Conservation (phyloP, 2,888 invertebrate genomes). For the Drosophila anomalata region DNA sequence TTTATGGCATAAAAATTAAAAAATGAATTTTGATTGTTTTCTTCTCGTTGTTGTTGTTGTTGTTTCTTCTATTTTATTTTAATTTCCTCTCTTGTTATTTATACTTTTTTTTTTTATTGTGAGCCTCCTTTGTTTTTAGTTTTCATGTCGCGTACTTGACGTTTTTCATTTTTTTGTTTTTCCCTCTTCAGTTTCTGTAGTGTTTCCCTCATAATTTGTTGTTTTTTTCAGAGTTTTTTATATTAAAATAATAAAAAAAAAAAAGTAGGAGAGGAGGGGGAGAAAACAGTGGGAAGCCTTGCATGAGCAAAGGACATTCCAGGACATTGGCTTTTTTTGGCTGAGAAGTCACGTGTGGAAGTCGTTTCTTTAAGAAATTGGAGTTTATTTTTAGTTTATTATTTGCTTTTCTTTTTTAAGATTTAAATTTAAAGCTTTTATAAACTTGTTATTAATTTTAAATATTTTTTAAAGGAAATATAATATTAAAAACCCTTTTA, state of each 20-base stretch:
- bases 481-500: too few species aligned
- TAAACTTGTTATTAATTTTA: too few species aligned
- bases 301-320: slow-evolving; percentile 72
- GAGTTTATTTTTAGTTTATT: background rate
- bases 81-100: slow-evolving; percentile 49
- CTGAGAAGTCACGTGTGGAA: slow-evolving; percentile 7
- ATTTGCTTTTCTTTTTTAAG: background rate
- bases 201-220: slow-evolving; percentile 40
- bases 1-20: slow-evolving; percentile 80
- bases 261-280: slow-evolving; percentile 7
- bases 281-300: slow-evolving; percentile 57
- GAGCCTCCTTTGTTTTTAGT: slow-evolving; percentile 43
- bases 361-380: slow-evolving; percentile 2
- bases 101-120: slow-evolving; percentile 55
- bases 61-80: slow-evolving; percentile 46
- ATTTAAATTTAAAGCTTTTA: too few species aligned
- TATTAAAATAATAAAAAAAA: slow-evolving; percentile 1
- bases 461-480: too few species aligned
- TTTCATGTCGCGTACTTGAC: slow-evolving; percentile 64
- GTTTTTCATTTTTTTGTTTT: slow-evolving; percentile 34
- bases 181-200: too few species aligned
- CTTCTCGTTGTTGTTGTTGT: slow-evolving; percentile 38
- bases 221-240: slow-evolving; percentile 42
- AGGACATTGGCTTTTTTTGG: slow-evolving; percentile 10
- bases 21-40: slow-evolving; percentile 77